Base-by-base conservation (phyloP, 2,113 vertebrate genomes). In the Leptodactylus fuscus region DNA sequence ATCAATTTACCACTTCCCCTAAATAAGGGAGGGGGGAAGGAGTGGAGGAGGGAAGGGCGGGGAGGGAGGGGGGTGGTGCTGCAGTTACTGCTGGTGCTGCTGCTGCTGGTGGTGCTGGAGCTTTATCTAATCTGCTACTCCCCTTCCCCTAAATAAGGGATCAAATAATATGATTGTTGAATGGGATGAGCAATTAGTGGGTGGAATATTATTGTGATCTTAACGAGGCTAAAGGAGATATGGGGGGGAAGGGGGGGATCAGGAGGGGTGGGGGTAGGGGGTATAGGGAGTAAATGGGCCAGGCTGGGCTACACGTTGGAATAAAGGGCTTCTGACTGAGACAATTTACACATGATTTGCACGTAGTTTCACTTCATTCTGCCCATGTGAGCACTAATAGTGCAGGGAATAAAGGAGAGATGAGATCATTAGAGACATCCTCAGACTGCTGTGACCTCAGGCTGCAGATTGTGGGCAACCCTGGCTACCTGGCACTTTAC, bases 1-100 rank as follows among this genome's bases (percentile, higher is more conserved):
- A 92, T 94, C 96, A 95, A 97, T 95, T 97, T 96, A 97, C 96
- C 96, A 97, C 96, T 96, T 94, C 92, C 95, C 95, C 94, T 90
- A 93, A 93, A 89, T 78, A 89, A 87, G 88, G 85, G 89, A 87
- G 91, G 75, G 91, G 93, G 86, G 88, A 87, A 92, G 77, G 90
- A 93, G 94, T 92, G 94, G 32, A 38, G 83, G 34, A 24, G 55
- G 48, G 55, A 34, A 51, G 67, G 49, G 81, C 22, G 81, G 67
- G 83, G 58, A 41, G 71, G 69, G 49, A 29, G 81, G 49, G 83
- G 9, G 81, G 83, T 92, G 65, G 32, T 94, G 94, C 93, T 92
- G 55, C 55, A 93, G 58, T 1, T 62, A 29, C 5, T 18, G 27
- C 12, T 32, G 16, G 1, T 34, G 62, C 15, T 67, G 65, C 5